Evolutionary conservation across 2,888 invertebrate genomes (phyloP), one percentile per base, ranked within the genome.

Genomic region (Beris morrisii): DNA sequence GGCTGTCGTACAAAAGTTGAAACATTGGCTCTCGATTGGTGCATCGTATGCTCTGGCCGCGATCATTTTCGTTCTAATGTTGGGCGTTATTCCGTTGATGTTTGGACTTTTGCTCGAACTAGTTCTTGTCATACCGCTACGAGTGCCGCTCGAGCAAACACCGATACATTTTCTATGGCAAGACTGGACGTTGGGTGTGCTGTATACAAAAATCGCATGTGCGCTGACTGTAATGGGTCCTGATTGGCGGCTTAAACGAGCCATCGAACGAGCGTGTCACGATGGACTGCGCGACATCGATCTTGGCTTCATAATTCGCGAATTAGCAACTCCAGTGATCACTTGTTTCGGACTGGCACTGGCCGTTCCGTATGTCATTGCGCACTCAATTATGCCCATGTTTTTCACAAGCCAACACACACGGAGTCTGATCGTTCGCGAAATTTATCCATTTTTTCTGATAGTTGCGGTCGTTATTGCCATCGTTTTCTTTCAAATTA

Each of bases 141-240:
- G 97, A 9, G 96, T 98, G 30, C 94, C 96, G 0, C 83, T 95
- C 4, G 90, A 93, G 72, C 95, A 97, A 80, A 94, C 95, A 6
- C 97, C 93, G 0, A 90, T 93, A 43, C 83, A 92, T 66, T 93
- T 93, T 77, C 86, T 93, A 58, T 93, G 92, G 92, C 93, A 97
- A 73, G 97, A 98, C 82, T 99, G 98, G 98, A 97, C 97, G 0
- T 83, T 99, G 31, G 97, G 98, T 30, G 95, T 99, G 11, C 83
- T 99, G 0, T 97, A 98, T 79, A 96, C 97, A 2, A 99, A 99
- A 84, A 97, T 98, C 66, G 92, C 96, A 13, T 95, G 96, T 75
- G 98, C 97, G 0, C 84, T 97, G 30, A 95, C 95, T 0, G 91
- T 98, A 88, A 97, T 98, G 96, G 97, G 97, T 0, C 97, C 97